Evolutionary conservation across 2,888 invertebrate genomes (phyloP).

Genomic region (Hipparchia semele): DNA sequence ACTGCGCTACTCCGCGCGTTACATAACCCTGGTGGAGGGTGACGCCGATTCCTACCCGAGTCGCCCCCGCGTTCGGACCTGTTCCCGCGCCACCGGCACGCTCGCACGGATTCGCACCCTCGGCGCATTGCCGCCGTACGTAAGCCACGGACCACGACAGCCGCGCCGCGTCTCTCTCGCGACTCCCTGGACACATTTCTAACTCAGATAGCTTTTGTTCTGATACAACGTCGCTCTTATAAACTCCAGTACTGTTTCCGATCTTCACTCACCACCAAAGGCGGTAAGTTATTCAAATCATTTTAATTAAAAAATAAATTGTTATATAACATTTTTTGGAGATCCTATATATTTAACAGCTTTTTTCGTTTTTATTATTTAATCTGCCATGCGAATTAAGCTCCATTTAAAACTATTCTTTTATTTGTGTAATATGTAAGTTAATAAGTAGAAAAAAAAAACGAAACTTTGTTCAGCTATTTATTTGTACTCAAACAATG

Average conservation of each 20-base stretch:
- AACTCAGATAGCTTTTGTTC: slow-evolving; percentile 26
- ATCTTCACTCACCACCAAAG: slow-evolving; percentile 56
- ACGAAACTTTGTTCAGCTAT: not conserved
- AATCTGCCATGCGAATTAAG: slow-evolving; percentile 45
- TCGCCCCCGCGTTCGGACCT: slow-evolving; percentile 63
- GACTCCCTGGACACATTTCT: slow-evolving; percentile 29
- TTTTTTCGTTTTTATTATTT: not conserved
- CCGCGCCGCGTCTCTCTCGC: slow-evolving; percentile 31
- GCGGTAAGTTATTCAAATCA: slow-evolving; percentile 65
- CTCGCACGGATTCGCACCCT: slow-evolving; percentile 42
- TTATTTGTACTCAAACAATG: not conserved
- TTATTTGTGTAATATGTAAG: not conserved
- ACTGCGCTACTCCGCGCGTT: slow-evolving; percentile 69
- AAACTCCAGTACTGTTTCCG: slow-evolving; percentile 45
- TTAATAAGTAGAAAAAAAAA: not conserved
- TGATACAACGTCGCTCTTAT: slow-evolving; percentile 38
- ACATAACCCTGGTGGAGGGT: slow-evolving; percentile 63
- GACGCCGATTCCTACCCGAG: slow-evolving; percentile 61
- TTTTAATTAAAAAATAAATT: slow-evolving; percentile 49
- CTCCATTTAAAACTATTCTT: slow-evolving; percentile 9
- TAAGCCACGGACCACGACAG: slow-evolving; percentile 40
- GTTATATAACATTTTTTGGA: slow-evolving; percentile 60
- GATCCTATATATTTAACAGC: slow-evolving; percentile 36
- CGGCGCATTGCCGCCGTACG: slow-evolving; percentile 42
- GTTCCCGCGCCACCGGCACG: slow-evolving; percentile 45